Percentiles rank a stretch among this genome's conserved stretches.
These are phyloP conservation scores for Jordanella pulchra DNA, from an alignment of 2,797 vertebrate genomes.

Conservation along the genomic window DNA sequence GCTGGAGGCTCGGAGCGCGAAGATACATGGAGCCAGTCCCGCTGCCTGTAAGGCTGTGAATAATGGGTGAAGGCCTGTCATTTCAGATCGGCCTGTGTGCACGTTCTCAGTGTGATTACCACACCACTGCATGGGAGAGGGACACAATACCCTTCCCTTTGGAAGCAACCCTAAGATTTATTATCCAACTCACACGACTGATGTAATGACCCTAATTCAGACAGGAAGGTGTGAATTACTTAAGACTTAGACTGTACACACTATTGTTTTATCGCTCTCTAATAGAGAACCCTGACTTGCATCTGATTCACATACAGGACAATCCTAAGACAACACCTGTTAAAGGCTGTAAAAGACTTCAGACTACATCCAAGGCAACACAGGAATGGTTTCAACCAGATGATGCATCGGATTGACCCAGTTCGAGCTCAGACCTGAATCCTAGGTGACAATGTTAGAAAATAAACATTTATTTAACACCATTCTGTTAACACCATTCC, in stretches of 20 bases:
- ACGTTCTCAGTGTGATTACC: slow-evolving; percentile 62
- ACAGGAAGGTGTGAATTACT: slow-evolving; percentile 45
- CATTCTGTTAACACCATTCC: background rate
- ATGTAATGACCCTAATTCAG: slow-evolving; percentile 50
- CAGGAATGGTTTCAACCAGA: background rate
- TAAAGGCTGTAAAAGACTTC: no score
- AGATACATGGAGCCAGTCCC: slow-evolving; percentile 61
- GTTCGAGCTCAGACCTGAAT: background rate
- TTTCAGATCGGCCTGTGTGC: slow-evolving; percentile 60
- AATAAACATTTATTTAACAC: background rate
- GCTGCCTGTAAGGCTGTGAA: slow-evolving; percentile 69
- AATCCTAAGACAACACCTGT: no score
- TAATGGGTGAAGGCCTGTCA: slow-evolving; percentile 57
- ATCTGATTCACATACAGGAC: slow-evolving; percentile 53
- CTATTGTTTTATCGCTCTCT: slow-evolving; percentile 54
- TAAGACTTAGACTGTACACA: slow-evolving; percentile 32
- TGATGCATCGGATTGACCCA: background rate
- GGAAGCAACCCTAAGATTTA: slow-evolving; percentile 53
- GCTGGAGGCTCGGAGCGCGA: slow-evolving; percentile 37
- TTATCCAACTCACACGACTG: slow-evolving; percentile 42
- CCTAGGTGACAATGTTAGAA: background rate
- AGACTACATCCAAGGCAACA: no score
- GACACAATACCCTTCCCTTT: slow-evolving; percentile 65
- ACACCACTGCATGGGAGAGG: slow-evolving; percentile 57
- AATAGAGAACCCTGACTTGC: slow-evolving; percentile 43